A percentile compares a stretch with the other conserved stretches of the same genome.
Evolutionary conservation across 2,888 invertebrate species (phyloP).

Genomic region (Ormyrus rosae): DNA sequence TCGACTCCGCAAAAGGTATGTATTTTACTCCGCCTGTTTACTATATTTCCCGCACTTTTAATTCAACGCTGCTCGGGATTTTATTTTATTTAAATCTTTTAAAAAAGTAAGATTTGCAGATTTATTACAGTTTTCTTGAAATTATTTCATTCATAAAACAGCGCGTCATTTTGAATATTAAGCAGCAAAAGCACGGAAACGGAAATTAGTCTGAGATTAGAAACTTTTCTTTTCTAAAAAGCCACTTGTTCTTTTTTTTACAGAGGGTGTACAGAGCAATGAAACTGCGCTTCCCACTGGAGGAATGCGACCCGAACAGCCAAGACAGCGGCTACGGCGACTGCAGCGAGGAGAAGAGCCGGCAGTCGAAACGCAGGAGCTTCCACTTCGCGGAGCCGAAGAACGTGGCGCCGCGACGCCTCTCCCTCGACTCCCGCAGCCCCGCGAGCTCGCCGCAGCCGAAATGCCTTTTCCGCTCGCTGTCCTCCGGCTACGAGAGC

Average conservation of each 20-base stretch:
- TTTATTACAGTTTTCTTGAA: no score
- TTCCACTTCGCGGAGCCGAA: constrained; percentile 75
- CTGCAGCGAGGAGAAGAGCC: constrained; percentile 66
- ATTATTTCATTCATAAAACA: no score
- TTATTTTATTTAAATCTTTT: neutral
- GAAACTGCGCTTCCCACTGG: constrained; percentile 74
- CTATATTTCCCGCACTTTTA: constrained; percentile 47
- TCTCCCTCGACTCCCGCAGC: constrained; percentile 65
- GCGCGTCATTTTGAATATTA: no score
- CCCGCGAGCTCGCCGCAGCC: constrained; percentile 60
- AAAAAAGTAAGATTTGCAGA: no score
- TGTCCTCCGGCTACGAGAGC: constrained; percentile 79
- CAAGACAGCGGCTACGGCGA: constrained; percentile 80
- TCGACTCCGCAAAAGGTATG: constrained; percentile 70
- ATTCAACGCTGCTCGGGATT: constrained; percentile 30
- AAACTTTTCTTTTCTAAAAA: no score
- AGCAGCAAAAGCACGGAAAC: no score
- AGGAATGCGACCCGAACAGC: constrained; percentile 78
- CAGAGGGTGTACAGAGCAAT: neutral
- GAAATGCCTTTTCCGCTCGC: constrained; percentile 75
- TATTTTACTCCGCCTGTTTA: no score
- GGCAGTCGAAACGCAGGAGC: constrained; percentile 56
- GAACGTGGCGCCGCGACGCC: constrained; percentile 72
- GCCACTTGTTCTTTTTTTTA: no score
- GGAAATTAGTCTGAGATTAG: no score